Conservation (phyloP, 1,140 invertebrate species). For the Trachymyrmex cornetzi region DNA sequence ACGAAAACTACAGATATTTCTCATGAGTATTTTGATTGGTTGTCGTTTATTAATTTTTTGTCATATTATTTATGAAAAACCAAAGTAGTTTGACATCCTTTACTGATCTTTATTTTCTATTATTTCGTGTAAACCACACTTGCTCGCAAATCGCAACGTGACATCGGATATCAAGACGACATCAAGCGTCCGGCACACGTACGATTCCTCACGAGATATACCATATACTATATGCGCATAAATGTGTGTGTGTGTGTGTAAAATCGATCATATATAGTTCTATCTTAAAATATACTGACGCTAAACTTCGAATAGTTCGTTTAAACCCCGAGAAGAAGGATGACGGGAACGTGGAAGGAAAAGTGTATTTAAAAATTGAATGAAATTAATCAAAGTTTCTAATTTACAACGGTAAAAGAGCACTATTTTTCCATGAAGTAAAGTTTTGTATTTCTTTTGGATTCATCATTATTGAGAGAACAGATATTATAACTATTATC, state of each 20-base stretch:
- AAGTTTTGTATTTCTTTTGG: background rate
- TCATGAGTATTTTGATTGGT: background rate
- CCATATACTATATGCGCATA: conserved; percentile 14
- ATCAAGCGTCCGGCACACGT: conserved; percentile 41
- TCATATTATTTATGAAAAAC: conserved; percentile 25
- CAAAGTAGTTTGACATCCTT: background rate
- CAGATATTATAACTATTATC: conserved; percentile 18
- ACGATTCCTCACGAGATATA: conserved; percentile 23
- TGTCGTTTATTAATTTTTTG: conserved; percentile 7
- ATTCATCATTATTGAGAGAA: conserved; percentile 10
- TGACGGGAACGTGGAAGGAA: background rate
- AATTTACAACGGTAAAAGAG: conserved; percentile 29
- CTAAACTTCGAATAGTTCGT: conserved; percentile 40
- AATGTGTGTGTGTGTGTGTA: conserved; percentile 15
- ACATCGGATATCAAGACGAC: conserved; percentile 30
- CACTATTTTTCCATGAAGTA: conserved; percentile 15
- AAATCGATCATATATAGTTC: conserved; percentile 8
- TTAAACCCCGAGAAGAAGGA: background rate
- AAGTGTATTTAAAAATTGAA: conserved; percentile 49
- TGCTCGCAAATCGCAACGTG: conserved; percentile 27
- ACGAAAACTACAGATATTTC: background rate
- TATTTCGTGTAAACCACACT: conserved; percentile 17
- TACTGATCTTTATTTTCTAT: background rate
- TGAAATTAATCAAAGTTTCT: conserved; percentile 52
- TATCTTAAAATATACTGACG: conserved; percentile 20